Evolutionary conservation across 1,140 invertebrate species (phyloP).

Genomic region (Adelges cooleyi): DNA sequence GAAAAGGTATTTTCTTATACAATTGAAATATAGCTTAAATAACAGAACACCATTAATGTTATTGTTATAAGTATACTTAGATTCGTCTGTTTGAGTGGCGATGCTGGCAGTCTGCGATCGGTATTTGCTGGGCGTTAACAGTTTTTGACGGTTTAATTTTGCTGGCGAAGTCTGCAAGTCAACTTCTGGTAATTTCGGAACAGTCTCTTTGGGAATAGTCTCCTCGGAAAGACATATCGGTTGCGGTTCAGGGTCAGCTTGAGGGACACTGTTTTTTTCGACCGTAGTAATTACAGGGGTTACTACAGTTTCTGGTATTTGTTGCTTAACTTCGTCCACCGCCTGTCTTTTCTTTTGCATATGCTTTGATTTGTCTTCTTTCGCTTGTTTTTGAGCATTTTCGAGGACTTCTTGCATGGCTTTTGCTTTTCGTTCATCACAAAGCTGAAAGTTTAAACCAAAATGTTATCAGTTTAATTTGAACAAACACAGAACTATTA

Average conservation of each 20-base stretch:
- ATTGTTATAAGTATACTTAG: background rate
- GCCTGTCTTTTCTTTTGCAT: conserved; percentile 30
- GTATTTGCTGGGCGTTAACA: conserved; percentile 16
- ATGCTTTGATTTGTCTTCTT: conserved; percentile 39
- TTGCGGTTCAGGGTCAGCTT: no score
- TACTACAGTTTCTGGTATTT: background rate
- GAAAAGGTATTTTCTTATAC: no score
- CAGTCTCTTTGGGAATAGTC: background rate
- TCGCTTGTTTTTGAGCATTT: conserved; percentile 47
- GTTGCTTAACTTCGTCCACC: background rate
- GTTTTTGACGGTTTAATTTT: background rate
- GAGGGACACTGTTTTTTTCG: no score
- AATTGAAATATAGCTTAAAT: no score
- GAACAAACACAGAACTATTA: no score
- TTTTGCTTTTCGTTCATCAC: conserved; percentile 48
- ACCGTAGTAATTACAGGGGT: no score
- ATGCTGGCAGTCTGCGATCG: conserved; percentile 3
- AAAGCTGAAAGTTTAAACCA: no score
- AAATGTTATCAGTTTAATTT: no score
- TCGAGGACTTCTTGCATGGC: conserved; percentile 49
- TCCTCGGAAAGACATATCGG: no score
- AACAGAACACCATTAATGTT: no score
- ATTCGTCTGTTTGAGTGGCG: conserved; percentile 1
- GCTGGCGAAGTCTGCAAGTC: conserved; percentile 3
- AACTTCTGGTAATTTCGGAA: background rate